These are phyloP conservation scores for Chymomyza fuscimana DNA, from an alignment of 2,888 invertebrate species.

Conservation along the genomic window DNA sequence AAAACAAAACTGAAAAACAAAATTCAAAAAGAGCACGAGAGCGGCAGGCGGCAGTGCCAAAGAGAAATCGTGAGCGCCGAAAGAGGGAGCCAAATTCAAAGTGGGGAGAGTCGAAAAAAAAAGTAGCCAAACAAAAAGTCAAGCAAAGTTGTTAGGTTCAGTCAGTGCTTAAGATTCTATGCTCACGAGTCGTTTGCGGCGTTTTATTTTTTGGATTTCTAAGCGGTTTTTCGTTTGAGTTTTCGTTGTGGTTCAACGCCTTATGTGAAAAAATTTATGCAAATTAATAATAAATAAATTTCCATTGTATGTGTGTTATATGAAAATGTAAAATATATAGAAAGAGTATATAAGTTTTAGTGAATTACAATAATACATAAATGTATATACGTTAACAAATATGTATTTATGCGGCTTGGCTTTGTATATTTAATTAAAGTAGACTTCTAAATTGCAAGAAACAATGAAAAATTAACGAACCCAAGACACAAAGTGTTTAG, in stretches of 20 bases:
- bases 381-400: neutral
- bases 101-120: neutral
- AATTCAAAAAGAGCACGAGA: neutral
- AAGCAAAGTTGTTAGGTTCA: neutral
- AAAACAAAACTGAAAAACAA: slow-evolving; percentile 66
- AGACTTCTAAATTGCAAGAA: neutral
- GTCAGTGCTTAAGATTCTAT: neutral
- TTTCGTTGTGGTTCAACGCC: neutral
- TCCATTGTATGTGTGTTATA: neutral
- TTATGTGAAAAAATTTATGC: neutral
- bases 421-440: neutral
- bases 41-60: neutral
- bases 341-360: neutral
- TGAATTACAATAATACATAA: no score
- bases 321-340: neutral
- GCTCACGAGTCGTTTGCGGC: neutral
- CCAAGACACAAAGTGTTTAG: neutral
- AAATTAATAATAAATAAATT: neutral
- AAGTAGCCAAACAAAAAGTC: neutral
- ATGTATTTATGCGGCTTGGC: neutral
- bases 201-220: neutral
- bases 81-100: neutral
- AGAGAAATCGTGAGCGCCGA: slow-evolving; percentile 9
- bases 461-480: neutral
- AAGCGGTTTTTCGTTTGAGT: neutral